Evolutionary conservation across 1,140 invertebrate genomes (phyloP), one percentile per base, ranked within the genome.

Genomic region (Drosophila subpulchrella): DNA sequence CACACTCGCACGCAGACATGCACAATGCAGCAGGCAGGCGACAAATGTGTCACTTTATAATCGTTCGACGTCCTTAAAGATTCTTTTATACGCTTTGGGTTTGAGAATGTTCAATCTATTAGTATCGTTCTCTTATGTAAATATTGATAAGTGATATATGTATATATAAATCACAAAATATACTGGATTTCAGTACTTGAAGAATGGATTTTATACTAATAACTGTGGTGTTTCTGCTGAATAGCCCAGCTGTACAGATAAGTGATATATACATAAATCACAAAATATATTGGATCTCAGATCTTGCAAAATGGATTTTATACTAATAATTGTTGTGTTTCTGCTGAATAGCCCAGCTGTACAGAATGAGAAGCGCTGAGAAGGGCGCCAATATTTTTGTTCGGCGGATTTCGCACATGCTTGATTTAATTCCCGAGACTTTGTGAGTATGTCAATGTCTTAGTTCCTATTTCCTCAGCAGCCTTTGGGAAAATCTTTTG

Each of bases 401-500:
- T 2, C 32, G 13, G 24, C 36, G 17, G 5, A 34, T 36, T 30
- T 12, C 12, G 20, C 1, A 13, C 30, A 15, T 11, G n/a, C 30
- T 20, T 50, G 20, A 57, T 60, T 65, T 27, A 46, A 65, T 17
- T 58, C 38, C 20, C 32, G 6, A 47, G 20, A 24, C 20, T 6
- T 20, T 50, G 36, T 36, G 24, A 8, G 24, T 8, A 54, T 57
- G 61, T 71, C 42, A 67, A 12, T 44, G n/a, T 56, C 53, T 32
- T 10, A 4, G 44, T 42, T 32, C 13, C 7, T 6, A 17, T 30
- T 15, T 41, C 15, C 15, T 5, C 7, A 17, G 20, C 32, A 24
- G 7, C 48, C 53, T 67, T 54, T 72, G 65, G 48, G 62, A 78
- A 62, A 75, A 44, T 76, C 79, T 47, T 75, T 75, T 83, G 74